Evolutionary conservation across 2,113 vertebrate species (phyloP).

Genomic region (Xenopus tropicalis): DNA sequence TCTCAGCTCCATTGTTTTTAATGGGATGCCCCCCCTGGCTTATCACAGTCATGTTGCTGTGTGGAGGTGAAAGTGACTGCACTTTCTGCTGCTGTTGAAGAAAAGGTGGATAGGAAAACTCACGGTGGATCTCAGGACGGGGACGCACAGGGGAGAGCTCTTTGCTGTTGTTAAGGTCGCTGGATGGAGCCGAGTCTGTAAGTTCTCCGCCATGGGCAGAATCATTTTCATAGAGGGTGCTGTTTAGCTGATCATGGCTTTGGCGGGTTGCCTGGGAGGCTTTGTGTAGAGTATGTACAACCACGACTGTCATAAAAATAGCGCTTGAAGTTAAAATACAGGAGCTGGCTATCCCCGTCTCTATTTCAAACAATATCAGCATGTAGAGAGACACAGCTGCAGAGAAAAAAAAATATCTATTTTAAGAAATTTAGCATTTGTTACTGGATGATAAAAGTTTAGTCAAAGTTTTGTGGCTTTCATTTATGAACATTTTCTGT

Average conservation of each 20-base stretch:
- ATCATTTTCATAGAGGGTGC: constrained; percentile 70
- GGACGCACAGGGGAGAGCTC: constrained; percentile 46
- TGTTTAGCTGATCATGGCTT: constrained; percentile 49
- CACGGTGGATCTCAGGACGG: constrained; percentile 64
- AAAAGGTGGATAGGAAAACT: constrained; percentile 62
- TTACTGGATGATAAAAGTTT: too few relatives aligned
- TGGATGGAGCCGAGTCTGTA: constrained; percentile 43
- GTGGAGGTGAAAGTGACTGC: constrained; percentile 49
- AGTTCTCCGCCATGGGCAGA: constrained; percentile 42
- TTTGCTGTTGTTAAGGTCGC: constrained; percentile 59
- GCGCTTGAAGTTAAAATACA: constrained; percentile 77
- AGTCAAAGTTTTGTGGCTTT: too few relatives aligned
- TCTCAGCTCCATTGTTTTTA: constrained; percentile 51
- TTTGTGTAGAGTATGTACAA: constrained; percentile 70
- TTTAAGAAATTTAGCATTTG: too few relatives aligned
- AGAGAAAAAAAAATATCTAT: background rate
- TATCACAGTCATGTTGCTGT: constrained; percentile 47
- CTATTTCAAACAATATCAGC: constrained; percentile 66
- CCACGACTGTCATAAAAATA: constrained; percentile 65
- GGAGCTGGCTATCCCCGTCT: constrained; percentile 70
- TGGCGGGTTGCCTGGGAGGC: constrained; percentile 51
- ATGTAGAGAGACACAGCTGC: constrained; percentile 65
- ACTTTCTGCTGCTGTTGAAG: constrained; percentile 53
- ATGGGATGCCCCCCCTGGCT: constrained; percentile 54
- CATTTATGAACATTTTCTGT: too few relatives aligned